Evolutionary conservation across 2,113 vertebrate genomes (phyloP).

Genomic region (Piliocolobus tephrosceles): DNA sequence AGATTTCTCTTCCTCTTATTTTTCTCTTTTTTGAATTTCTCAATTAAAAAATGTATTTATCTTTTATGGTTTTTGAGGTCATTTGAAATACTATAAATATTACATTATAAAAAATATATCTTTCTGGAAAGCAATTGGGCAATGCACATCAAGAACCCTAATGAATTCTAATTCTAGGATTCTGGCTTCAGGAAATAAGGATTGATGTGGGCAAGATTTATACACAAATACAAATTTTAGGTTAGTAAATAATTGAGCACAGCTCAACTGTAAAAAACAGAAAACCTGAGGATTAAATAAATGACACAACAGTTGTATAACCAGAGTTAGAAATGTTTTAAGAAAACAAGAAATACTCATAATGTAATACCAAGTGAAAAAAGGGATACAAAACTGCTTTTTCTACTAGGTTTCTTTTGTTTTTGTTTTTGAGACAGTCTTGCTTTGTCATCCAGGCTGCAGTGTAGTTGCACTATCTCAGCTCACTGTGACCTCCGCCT

Average conservation of each 20-base stretch:
- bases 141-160: not conserved
- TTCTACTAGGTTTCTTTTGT: not conserved
- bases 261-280: not conserved
- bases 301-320: not conserved
- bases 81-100: not conserved
- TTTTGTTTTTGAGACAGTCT: too few species aligned
- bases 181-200: conserved; percentile 1
- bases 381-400: not conserved
- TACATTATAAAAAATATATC: not conserved
- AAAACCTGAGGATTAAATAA: not conserved
- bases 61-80: not conserved
- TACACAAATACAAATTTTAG: not conserved
- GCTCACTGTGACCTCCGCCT: too few species aligned
- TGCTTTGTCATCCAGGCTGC: too few species aligned
- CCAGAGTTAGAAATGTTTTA: not conserved
- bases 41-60: not conserved
- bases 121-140: conserved; percentile 7
- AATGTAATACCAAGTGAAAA: not conserved
- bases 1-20: not conserved
- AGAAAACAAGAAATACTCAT: not conserved
- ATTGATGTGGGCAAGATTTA: not conserved
- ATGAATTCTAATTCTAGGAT: not conserved
- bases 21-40: not conserved
- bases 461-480: too few species aligned
- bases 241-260: not conserved